Evolutionary conservation across 2,113 vertebrate species (phyloP), one percentile per base, ranked within the genome.

Genomic region (Amphiprion ocellaris): DNA sequence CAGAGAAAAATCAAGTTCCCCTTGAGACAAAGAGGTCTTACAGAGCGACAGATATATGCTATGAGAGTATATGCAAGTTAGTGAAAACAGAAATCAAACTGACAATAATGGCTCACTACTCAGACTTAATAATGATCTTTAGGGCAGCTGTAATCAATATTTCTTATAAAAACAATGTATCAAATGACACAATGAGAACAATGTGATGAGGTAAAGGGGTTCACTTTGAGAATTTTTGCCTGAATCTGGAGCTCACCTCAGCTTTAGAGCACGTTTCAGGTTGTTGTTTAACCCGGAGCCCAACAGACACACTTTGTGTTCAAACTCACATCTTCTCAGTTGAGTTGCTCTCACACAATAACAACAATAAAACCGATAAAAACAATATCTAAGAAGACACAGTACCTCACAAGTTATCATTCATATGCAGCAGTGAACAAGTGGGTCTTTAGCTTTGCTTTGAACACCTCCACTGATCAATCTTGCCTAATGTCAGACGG

Each of bases 1-100:
- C 26, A 3, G 54, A 71, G 81, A 54, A 69, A 69, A 81, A 78
- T 85, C 69, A 72, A 66, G 84, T 75, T 85, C 28, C 52, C 11
- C 41, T 28, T 12, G n/a, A 74, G 74, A 71, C 46, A 47, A 67
- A 41, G 47, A 63, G 24, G 15, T 23, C 59, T 54, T 73, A 75
- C 26, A 23, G 44, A 70, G 21, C 33, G 23, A 41, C 33, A 24
- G 69, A 52, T 56, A 69, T 69, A 28, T n/a, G 14, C 5, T 4
- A 21, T 1, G 23, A 16, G 30, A 41, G 3, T 17, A 65, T 50
- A 37, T 28, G 9, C 23, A 5, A 49, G 21, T 9, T 50, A 17
- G 41, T 60, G 41, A 10, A 46, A 46, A 53, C 44, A 26, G 19
- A 46, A 39, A 52, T 46, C n/a, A 53, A 56, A 52, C 8, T 47